These are phyloP conservation scores for Eulemur mongoz DNA, from an alignment of 2,797 vertebrate species.

Conservation along the genomic window DNA sequence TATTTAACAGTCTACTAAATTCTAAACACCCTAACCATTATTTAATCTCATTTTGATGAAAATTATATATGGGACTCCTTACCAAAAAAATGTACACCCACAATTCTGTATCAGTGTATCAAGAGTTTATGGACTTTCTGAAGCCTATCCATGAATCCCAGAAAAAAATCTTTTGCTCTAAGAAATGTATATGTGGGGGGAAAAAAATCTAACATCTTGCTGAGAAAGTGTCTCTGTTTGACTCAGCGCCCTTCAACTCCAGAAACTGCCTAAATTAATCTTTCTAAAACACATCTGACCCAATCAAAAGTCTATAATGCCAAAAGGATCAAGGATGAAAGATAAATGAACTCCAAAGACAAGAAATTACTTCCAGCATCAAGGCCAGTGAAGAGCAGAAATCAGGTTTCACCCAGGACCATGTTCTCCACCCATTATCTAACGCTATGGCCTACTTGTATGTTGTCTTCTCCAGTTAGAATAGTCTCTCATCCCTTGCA, in stretches of 20 bases:
- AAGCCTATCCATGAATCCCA: background rate
- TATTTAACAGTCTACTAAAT: background rate
- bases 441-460: background rate
- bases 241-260: background rate
- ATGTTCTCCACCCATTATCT: background rate
- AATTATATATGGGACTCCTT: background rate
- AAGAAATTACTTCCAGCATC: background rate
- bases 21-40: background rate
- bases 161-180: background rate
- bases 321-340: background rate
- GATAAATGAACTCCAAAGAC: background rate
- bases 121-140: background rate
- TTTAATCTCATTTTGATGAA: conserved; percentile 14
- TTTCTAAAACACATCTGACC: background rate
- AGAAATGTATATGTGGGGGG: background rate
- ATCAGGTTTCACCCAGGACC: background rate
- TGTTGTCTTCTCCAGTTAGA: background rate
- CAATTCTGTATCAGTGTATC: background rate
- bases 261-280: background rate
- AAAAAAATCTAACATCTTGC: background rate
- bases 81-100: background rate
- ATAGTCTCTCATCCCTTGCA: background rate
- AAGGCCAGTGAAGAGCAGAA: background rate
- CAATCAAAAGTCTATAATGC: background rate
- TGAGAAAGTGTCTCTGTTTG: background rate